phyloP scores from a whole-genome alignment of 2,113 vertebrate genomes.

The pig (Sus scrofa) region DNA sequence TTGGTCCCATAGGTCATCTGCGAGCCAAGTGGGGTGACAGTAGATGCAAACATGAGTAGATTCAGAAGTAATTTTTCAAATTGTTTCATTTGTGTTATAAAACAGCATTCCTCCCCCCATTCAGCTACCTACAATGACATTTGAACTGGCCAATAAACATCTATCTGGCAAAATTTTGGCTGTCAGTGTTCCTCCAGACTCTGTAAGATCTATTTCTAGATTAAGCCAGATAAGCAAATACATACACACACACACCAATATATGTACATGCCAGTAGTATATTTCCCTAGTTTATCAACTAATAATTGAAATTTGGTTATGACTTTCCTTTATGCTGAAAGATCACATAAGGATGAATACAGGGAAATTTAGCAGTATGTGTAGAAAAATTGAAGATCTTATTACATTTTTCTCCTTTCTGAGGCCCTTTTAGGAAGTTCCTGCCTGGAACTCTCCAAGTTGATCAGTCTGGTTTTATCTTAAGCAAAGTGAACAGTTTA shows the following conservation, averaged over 20 bases:
- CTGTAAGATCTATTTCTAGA: constrained; percentile 30
- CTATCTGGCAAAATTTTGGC: background rate
- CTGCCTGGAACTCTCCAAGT: background rate
- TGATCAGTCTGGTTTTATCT: background rate
- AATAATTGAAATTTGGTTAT: background rate
- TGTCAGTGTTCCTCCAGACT: background rate
- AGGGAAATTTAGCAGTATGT: background rate
- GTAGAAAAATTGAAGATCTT: background rate
- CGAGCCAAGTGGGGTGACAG: background rate
- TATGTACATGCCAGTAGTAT: background rate
- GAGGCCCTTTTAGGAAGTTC: background rate
- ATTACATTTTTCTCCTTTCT: background rate
- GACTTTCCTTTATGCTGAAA: background rate
- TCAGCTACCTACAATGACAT: background rate
- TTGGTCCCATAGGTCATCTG: background rate
- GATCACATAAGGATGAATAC: background rate
- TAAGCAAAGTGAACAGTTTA: background rate
- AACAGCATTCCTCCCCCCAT: background rate
- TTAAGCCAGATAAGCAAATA: constrained; percentile 19
- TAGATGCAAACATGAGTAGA: background rate
- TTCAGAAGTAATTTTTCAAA: background rate
- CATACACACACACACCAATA: background rate
- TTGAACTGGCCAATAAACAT: background rate
- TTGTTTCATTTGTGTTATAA: constrained; percentile 7
- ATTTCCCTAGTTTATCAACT: constrained; percentile 26